Evolutionary conservation across 2,797 vertebrate species (phyloP).

Genomic region (Otolemur crassicaudatus): DNA sequence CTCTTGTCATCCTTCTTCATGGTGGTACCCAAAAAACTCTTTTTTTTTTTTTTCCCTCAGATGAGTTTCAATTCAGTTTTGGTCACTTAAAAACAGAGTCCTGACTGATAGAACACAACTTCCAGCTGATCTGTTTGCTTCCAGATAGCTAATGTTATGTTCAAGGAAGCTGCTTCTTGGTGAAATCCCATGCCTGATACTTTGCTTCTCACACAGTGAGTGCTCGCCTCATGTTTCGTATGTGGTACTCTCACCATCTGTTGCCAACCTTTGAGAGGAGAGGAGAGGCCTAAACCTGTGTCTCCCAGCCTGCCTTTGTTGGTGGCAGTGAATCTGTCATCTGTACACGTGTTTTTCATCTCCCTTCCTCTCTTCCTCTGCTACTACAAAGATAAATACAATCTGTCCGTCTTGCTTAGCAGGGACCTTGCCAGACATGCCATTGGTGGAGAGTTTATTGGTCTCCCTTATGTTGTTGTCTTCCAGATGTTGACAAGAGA

Average conservation of each 20-base stretch:
- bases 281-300: neutral
- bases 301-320: neutral
- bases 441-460: neutral
- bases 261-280: neutral
- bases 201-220: neutral
- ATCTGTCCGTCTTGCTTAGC: constrained; percentile 58
- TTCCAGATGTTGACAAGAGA: constrained; percentile 24
- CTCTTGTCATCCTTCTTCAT: neutral
- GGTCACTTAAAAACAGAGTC: constrained; percentile 20
- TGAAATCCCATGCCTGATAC: neutral
- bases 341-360: neutral
- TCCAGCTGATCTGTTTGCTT: constrained; percentile 35
- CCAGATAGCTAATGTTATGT: neutral
- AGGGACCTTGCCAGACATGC: constrained; percentile 49
- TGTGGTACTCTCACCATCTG: neutral
- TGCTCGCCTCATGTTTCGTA: neutral
- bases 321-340: constrained; percentile 21
- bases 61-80: constrained; percentile 42
- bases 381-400: constrained; percentile 61
- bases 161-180: neutral
- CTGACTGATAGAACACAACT: constrained; percentile 36
- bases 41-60: neutral
- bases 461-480: constrained; percentile 10
- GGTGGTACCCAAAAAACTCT: neutral
- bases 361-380: constrained; percentile 2